Conservation (phyloP, 2,888 invertebrate species). For the Smittia aterrima region DNA sequence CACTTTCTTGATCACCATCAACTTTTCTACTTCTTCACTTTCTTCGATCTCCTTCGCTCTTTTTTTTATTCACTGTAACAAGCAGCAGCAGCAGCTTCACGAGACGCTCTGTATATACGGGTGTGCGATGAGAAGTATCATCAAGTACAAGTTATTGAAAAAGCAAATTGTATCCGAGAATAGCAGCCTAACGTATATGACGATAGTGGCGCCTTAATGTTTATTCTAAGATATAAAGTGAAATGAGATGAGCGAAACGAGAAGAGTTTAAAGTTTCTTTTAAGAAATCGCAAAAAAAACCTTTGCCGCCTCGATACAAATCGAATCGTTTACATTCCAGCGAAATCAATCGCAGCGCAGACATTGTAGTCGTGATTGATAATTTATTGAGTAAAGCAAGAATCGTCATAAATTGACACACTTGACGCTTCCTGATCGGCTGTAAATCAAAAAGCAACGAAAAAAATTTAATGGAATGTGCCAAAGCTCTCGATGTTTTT, state of each 20-base stretch:
- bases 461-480: neutral
- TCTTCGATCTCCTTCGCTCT: neutral
- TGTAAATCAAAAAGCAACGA: neutral
- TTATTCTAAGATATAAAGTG: slow-evolving; percentile 33
- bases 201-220: slow-evolving; percentile 34
- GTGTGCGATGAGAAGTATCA: slow-evolving; percentile 5
- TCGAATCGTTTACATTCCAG: neutral
- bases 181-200: slow-evolving; percentile 5
- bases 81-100: neutral
- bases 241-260: slow-evolving; percentile 25
- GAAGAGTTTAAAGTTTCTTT: slow-evolving; percentile 29
- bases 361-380: slow-evolving; percentile 11
- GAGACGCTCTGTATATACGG: neutral
- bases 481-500: neutral
- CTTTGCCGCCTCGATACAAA: neutral
- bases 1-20: slow-evolving; percentile 19
- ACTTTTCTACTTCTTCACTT: neutral
- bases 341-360: neutral
- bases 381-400: neutral
- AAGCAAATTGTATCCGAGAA: slow-evolving; percentile 26
- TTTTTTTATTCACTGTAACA: neutral
- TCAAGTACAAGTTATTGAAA: slow-evolving; percentile 8
- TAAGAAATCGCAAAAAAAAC: neutral
- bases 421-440: neutral
- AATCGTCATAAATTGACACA: neutral